Evolutionary conservation across 2,113 vertebrate species (phyloP).

Genomic region (Dasyprocta punctata): DNA sequence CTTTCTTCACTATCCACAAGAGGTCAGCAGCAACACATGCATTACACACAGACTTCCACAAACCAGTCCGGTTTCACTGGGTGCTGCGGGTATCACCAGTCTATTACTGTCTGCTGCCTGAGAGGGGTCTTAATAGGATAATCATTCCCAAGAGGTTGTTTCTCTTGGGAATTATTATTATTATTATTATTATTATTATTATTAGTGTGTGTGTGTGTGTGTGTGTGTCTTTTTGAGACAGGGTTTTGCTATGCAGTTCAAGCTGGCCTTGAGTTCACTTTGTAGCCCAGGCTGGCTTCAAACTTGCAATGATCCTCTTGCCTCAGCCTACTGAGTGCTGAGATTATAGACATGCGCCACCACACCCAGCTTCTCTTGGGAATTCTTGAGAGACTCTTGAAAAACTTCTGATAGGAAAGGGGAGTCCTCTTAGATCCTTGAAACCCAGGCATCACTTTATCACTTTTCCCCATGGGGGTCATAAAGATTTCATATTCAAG

Average conservation of each 20-base stretch:
- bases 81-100: rapidly evolving
- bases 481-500: conserved; percentile 21
- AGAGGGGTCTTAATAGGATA: background rate
- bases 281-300: too few species aligned
- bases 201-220: too few species aligned
- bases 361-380: conserved; percentile 9
- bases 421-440: background rate
- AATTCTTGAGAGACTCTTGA: background rate
- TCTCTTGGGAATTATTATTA: conserved; percentile 34
- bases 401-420: conserved; percentile 48
- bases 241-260: too few species aligned
- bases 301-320: too few species aligned
- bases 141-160: background rate
- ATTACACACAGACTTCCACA: background rate
- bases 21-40: conserved; percentile 58
- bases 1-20: conserved; percentile 61
- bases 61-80: background rate
- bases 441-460: background rate
- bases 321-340: too few species aligned
- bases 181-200: too few species aligned
- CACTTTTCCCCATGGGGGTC: background rate
- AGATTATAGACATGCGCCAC: too few species aligned
- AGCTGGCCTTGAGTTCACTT: too few species aligned
- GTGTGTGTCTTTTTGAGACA: too few species aligned
- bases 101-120: background rate